Base-by-base conservation (phyloP, 2,888 invertebrate genomes). In the Lasioglossum oenotherae region DNA sequence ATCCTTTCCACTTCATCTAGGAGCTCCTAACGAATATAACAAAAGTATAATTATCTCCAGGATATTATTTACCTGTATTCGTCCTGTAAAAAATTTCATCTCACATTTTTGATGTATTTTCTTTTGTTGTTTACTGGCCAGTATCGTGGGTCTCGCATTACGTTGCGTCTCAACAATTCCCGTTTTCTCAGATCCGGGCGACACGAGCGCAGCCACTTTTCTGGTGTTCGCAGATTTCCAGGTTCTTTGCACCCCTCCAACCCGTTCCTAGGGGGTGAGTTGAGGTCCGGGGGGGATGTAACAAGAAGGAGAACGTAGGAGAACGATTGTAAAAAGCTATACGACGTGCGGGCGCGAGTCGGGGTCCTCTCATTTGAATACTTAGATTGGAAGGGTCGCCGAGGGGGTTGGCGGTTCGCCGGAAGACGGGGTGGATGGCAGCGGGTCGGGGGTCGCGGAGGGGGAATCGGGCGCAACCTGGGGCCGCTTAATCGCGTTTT, bases 331-430 rank as follows among this genome's bases (percentile, higher is more conserved):
- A 93, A 93, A 94, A 93, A 93, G 92, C 90, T 92, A 91, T 92
- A 92, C 92, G 92, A 89, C 88, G 89, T 89, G 69, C 38, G 87
- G 88, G 90, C 85, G 91, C 88, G 90, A 92, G 92, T 92, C 88
- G 92, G 67, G 67, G 92, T 92, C 91, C 92, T 92, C 95, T 95
- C 94, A 95, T 95, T 95, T 95, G 94, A 95, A 95, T 95, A 94
- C 95, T 95, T 95, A 95, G 94, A 95, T 95, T 95, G 94, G 94
- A 94, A 94, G 93, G 92, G 93, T 92, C 92, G 91, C 86, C 87
- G 87, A 83, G 86, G 87, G 83, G 87, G 81, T 78, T 84, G 86
- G 87, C 81, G 88, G 82, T 78, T 77, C 75, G 82, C 85, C 78
- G 75, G 82, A 80, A 78, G 80, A 73, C 82, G 82, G 84, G 79